phyloP scores from a whole-genome alignment of 2,888 invertebrate genomes.

The Melolontha melolontha region DNA sequence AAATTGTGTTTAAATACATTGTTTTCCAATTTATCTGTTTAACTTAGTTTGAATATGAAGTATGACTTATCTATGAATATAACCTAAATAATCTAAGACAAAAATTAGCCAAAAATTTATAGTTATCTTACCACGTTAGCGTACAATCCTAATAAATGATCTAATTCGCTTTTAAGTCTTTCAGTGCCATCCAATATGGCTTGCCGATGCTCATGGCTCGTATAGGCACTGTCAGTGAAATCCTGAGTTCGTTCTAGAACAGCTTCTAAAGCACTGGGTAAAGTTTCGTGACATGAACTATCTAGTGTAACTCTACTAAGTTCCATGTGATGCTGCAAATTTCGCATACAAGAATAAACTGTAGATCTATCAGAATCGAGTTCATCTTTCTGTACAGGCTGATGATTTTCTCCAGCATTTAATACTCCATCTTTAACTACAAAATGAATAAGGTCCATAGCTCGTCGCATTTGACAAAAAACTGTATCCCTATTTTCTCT shows the following conservation, averaged over 20 bases:
- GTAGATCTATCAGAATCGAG: constrained; percentile 76
- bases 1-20: too few species aligned
- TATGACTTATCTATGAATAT: too few species aligned
- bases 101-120: too few species aligned
- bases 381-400: constrained; percentile 68
- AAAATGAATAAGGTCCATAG: constrained; percentile 97
- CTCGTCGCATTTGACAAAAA: constrained; percentile 96
- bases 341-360: constrained; percentile 84
- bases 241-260: constrained; percentile 96
- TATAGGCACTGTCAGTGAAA: constrained; percentile 99
- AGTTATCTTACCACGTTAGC: constrained; percentile 78
- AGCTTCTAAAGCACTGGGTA: constrained; percentile 88
- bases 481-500: constrained; percentile 97
- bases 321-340: constrained; percentile 87
- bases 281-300: constrained; percentile 76
- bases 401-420: constrained; percentile 65
- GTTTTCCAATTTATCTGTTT: too few species aligned
- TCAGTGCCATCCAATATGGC: constrained; percentile 90
- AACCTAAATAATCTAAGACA: too few species aligned
- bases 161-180: constrained; percentile 90
- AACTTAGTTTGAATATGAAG: too few species aligned
- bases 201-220: constrained; percentile 96
- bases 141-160: constrained; percentile 88
- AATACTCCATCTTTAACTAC: constrained; percentile 97
- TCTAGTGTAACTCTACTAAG: constrained; percentile 82